phyloP scores from a whole-genome alignment of 2,113 vertebrate species.

The Prietella phreatophila region DNA sequence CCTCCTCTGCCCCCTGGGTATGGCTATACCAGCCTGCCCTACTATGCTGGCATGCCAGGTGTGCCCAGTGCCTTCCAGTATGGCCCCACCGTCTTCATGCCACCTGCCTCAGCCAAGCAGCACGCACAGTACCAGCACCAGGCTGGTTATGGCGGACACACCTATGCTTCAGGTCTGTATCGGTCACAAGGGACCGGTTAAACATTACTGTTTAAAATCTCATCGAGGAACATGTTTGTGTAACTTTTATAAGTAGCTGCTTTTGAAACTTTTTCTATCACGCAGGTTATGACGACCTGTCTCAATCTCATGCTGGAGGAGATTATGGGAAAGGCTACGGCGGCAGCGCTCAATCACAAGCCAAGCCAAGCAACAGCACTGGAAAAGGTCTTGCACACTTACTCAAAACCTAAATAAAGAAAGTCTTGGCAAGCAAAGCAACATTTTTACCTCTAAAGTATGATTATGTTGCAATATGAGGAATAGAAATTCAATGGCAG shows the following conservation, averaged over 20 bases:
- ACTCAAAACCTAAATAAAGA: not conserved
- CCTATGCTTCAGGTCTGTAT: constrained; percentile 80
- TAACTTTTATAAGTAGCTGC: not conserved
- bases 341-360: constrained; percentile 88
- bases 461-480: not conserved
- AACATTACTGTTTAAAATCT: not conserved
- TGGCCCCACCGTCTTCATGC: constrained; percentile 92
- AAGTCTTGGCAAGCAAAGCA: not conserved
- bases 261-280: constrained; percentile 31
- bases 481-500: not conserved
- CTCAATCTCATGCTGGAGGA: constrained; percentile 83
- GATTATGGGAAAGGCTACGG: constrained; percentile 96
- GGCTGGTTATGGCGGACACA: constrained; percentile 84
- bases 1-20: constrained; percentile 88
- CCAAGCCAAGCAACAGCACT: constrained; percentile 86
- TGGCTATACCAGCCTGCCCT: constrained; percentile 94
- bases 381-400: constrained; percentile 83
- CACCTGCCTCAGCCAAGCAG: constrained; percentile 90
- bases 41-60: constrained; percentile 85
- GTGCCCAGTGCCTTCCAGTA: constrained; percentile 95
- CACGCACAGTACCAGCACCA: constrained; percentile 88
- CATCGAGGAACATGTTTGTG: not conserved
- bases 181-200: too few relatives aligned
- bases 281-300: constrained; percentile 92
- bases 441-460: not conserved